Conservation (phyloP, 2,888 invertebrate genomes). For the Agapostemon virescens region DNA sequence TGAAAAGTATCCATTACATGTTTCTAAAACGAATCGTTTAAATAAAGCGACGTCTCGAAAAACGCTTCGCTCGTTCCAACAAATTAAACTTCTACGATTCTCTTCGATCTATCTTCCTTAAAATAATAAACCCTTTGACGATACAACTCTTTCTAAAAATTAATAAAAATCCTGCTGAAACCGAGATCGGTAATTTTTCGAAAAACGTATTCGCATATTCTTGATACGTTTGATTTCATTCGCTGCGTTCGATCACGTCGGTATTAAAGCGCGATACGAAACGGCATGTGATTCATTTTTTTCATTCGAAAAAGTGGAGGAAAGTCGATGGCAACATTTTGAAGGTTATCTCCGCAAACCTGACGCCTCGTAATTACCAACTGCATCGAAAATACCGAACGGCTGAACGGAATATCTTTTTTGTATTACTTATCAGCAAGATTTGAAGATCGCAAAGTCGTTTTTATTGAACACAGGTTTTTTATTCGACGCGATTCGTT, state of each 20-base stretch:
- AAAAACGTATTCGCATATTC: too few relatives aligned
- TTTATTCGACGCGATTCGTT: background rate
- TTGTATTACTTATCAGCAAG: conserved; percentile 6
- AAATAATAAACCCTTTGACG: background rate
- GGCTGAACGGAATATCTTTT: background rate
- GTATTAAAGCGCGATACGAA: background rate
- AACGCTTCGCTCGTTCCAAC: background rate
- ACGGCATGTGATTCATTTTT: background rate
- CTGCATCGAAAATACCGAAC: conserved; percentile 12
- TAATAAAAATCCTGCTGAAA: background rate
- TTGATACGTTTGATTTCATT: background rate
- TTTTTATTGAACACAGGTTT: background rate
- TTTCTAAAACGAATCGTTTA: background rate
- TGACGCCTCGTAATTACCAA: background rate
- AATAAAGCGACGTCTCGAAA: background rate
- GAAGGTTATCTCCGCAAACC: conserved; percentile 24
- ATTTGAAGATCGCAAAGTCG: conserved; percentile 11
- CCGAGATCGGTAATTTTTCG: background rate
- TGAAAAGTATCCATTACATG: background rate
- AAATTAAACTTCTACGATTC: background rate
- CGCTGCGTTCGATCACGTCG: background rate
- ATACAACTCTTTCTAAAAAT: too few relatives aligned
- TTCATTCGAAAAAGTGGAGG: background rate
- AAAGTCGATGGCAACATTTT: background rate
- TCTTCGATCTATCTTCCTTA: background rate